A percentile compares a stretch with the other conserved stretches of the same genome.
These are phyloP conservation scores for Seriola quinqueradiata DNA, from an alignment of 2,113 vertebrate species.

Conservation along the genomic window DNA sequence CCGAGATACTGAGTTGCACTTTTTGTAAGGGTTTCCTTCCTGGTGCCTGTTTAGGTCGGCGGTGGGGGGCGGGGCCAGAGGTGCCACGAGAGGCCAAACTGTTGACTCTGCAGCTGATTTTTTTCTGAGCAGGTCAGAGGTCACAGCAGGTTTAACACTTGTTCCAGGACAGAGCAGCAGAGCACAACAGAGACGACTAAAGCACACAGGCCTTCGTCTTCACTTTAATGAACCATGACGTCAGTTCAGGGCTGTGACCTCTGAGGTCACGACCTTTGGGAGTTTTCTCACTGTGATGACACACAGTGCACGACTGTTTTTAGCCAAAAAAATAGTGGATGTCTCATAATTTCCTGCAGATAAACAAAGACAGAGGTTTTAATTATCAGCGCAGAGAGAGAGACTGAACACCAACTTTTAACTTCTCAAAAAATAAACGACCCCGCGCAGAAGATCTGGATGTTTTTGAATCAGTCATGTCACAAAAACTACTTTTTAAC, in stretches of 20 bases:
- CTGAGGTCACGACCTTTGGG: neutral
- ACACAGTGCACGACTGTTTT: too few relatives aligned
- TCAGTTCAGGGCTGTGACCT: neutral
- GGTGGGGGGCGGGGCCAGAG: conserved; percentile 40
- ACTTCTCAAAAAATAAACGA: too few relatives aligned
- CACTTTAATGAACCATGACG: neutral
- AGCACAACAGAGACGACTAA: conserved; percentile 53
- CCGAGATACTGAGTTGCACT: conserved; percentile 78
- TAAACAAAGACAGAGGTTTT: too few relatives aligned
- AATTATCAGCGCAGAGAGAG: too few relatives aligned
- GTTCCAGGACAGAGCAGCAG: conserved; percentile 17
- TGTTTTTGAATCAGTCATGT: too few relatives aligned
- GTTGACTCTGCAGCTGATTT: conserved; percentile 57
- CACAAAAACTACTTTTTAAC: too few relatives aligned
- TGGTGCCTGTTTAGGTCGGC: conserved; percentile 62
- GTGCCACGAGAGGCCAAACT: conserved; percentile 37
- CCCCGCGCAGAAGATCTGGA: too few relatives aligned
- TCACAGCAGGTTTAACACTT: conserved; percentile 9
- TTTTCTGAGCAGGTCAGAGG: conserved; percentile 49
- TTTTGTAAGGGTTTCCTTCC: conserved; percentile 60
- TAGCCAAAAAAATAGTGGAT: too few relatives aligned
- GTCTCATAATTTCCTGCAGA: too few relatives aligned
- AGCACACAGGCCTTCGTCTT: conserved; percentile 54
- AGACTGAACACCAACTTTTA: too few relatives aligned
- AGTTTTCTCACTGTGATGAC: too few relatives aligned